Evolutionary conservation across 2,888 invertebrate species (phyloP).

Genomic region (Teinopalpus imperialis): DNA sequence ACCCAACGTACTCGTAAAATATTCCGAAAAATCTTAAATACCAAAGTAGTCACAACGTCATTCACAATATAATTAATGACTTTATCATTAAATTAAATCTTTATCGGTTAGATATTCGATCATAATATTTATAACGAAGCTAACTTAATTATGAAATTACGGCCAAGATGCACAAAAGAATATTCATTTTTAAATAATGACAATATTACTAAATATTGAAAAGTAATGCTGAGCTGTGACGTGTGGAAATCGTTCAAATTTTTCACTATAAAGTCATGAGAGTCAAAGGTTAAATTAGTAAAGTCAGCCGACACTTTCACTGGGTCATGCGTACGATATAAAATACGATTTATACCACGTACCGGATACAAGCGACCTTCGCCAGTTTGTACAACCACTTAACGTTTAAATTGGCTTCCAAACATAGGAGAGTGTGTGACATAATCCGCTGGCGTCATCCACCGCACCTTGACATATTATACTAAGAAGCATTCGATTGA

Average conservation of each 20-base stretch:
- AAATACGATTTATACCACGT: conserved; percentile 26
- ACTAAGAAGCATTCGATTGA: conserved; percentile 16
- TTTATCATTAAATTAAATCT: too few relatives aligned
- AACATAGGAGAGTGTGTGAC: conserved; percentile 60
- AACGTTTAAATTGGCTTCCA: conserved; percentile 58
- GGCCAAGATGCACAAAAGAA: too few relatives aligned
- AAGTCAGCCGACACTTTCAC: conserved; percentile 48
- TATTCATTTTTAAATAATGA: not conserved
- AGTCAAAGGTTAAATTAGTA: conserved; percentile 38
- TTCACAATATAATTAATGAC: too few relatives aligned
- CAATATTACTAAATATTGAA: conserved; percentile 1
- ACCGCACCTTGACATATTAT: conserved; percentile 64
- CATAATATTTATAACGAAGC: too few relatives aligned
- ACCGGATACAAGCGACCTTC: conserved; percentile 72
- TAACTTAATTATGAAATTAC: too few relatives aligned
- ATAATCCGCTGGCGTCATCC: conserved; percentile 69
- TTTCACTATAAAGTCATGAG: conserved; percentile 37
- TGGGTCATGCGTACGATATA: conserved; percentile 27
- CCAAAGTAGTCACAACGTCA: too few relatives aligned
- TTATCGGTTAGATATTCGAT: too few relatives aligned
- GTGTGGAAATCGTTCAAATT: conserved; percentile 5
- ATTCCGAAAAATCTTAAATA: too few relatives aligned
- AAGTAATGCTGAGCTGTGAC: not conserved
- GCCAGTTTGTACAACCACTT: conserved; percentile 57
- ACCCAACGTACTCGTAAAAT: too few relatives aligned